These are phyloP conservation scores for Oscheius sp. DNA, from an alignment of 2,888 invertebrate species.

Conservation along the genomic window DNA sequence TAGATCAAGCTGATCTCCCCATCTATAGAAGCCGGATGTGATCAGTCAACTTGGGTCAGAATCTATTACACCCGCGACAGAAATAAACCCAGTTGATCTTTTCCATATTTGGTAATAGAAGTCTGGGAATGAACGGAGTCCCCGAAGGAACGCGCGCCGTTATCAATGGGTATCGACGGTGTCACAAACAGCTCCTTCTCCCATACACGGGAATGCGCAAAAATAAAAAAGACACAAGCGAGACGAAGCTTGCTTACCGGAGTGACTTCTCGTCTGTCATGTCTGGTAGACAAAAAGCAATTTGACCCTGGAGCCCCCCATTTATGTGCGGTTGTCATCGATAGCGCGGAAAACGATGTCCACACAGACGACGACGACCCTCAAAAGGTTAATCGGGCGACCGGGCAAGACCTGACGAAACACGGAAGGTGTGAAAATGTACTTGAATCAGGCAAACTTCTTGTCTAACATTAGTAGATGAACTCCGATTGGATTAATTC, in stretches of 20 bases:
- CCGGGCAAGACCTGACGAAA: conserved; percentile 3
- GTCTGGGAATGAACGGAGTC: too few relatives aligned
- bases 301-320: background rate
- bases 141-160: background rate
- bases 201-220: background rate
- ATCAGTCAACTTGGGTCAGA: too few relatives aligned
- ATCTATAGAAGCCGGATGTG: too few relatives aligned
- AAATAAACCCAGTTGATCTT: background rate
- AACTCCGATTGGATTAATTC: too few relatives aligned
- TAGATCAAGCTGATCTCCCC: conserved; percentile 5
- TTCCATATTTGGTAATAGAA: background rate
- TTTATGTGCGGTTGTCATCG: conserved; percentile 27
- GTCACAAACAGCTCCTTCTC: background rate
- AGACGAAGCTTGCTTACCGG: background rate
- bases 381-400: conserved; percentile 31
- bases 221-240: background rate
- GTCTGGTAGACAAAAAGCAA: background rate
- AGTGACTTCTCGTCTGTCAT: conserved; percentile 15
- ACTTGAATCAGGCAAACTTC: background rate
- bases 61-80: too few relatives aligned
- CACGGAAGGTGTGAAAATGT: background rate
- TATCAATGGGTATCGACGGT: background rate
- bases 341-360: conserved; percentile 33
- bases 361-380: conserved; percentile 18
- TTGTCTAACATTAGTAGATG: too few relatives aligned